These are phyloP conservation scores for Trogon melanurus DNA, from an alignment of 2,113 vertebrate species.

Conservation along the genomic window DNA sequence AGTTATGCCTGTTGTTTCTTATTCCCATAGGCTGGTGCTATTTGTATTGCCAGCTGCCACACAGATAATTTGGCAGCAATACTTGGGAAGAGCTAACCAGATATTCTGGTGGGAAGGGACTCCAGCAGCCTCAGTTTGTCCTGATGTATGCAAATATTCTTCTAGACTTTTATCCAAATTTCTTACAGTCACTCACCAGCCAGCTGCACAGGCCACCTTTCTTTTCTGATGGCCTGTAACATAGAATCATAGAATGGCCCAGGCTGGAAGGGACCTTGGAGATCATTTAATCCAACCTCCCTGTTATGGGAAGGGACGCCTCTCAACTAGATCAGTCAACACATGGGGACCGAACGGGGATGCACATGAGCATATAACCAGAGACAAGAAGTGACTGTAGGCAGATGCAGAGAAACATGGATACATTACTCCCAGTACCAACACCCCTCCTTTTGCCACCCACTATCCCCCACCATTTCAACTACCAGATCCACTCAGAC, in stretches of 20 bases:
- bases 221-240: neutral
- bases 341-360: too few relatives aligned
- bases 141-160: neutral
- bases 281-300: too few relatives aligned
- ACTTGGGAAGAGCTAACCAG: neutral
- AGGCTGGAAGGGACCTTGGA: too few relatives aligned
- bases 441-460: neutral
- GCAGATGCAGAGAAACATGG: neutral
- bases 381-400: neutral
- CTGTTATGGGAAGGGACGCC: too few relatives aligned
- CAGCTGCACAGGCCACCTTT: neutral
- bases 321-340: too few relatives aligned
- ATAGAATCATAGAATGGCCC: too few relatives aligned
- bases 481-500: neutral
- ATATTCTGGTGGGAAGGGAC: neutral
- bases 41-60: neutral
- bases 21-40: neutral
- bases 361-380: fast-evolving
- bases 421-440: neutral
- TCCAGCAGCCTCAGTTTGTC: neutral
- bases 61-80: neutral
- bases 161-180: neutral
- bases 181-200: neutral
- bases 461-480: neutral
- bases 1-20: neutral